A percentile compares a stretch with the other conserved stretches of the same genome.
Evolutionary conservation across 2,888 invertebrate genomes (phyloP).

Genomic region (Andrena marginata): DNA sequence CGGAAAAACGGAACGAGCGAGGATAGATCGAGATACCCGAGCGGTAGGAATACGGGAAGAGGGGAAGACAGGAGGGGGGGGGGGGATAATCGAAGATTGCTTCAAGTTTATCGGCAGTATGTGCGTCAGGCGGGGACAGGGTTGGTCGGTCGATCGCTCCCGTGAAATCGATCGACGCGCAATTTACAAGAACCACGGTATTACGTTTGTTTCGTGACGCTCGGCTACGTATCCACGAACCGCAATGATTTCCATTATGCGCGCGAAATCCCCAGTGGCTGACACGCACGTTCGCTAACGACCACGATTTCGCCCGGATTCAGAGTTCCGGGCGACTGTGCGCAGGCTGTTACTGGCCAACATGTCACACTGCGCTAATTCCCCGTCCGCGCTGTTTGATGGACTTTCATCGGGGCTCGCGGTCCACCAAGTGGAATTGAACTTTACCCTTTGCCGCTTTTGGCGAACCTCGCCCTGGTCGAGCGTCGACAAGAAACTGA

Average conservation of each 20-base stretch:
- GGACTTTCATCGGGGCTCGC: constrained; percentile 42
- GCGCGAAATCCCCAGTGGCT: background rate
- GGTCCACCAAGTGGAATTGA: constrained; percentile 42
- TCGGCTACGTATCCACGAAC: background rate
- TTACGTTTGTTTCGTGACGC: constrained; percentile 29
- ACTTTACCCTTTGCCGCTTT: constrained; percentile 53
- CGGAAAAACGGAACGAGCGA: constrained; percentile 11
- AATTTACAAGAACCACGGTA: constrained; percentile 49
- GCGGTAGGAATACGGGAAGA: background rate
- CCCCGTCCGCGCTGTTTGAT: constrained; percentile 20
- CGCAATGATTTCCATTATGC: constrained; percentile 35
- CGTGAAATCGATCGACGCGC: constrained; percentile 50
- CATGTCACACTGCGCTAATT: constrained; percentile 28
- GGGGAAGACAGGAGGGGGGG: background rate
- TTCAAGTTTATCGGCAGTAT: constrained; percentile 51
- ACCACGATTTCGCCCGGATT: constrained; percentile 19
- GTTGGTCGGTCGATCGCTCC: constrained; percentile 52
- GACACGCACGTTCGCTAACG: background rate
- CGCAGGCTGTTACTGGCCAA: background rate
- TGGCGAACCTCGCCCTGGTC: constrained; percentile 6
- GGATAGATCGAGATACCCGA: background rate
- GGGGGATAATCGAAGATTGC: constrained; percentile 22
- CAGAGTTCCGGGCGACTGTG: background rate
- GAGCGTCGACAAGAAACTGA: constrained; percentile 22
- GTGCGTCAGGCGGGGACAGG: background rate